Percentiles rank a stretch among this genome's conserved stretches.
These are phyloP conservation scores for Talpa occidentalis DNA, from an alignment of 2,113 vertebrate species.

Conservation along the genomic window DNA sequence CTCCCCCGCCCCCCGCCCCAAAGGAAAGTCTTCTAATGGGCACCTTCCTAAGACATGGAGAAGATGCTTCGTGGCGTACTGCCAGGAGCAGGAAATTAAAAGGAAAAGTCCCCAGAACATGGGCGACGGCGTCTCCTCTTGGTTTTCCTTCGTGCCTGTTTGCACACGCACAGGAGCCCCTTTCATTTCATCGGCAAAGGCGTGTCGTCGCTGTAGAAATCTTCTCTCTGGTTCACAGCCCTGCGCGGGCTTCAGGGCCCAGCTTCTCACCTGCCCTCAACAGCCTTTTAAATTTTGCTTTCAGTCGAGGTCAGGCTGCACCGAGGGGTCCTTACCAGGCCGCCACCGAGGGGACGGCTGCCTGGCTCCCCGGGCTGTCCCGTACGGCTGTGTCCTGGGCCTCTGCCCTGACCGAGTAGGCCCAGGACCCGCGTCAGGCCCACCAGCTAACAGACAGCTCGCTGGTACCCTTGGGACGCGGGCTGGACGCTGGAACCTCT, in stretches of 20 bases:
- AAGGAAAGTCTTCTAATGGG: no score
- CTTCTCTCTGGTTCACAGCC: no score
- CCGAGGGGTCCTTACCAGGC: no score
- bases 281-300: background rate
- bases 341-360: no score
- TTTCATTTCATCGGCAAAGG: background rate
- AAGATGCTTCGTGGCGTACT: background rate
- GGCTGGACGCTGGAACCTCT: background rate
- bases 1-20: no score
- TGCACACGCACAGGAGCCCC: accelerated
- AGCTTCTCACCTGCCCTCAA: no score
- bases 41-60: no score
- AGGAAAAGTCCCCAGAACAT: accelerated
- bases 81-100: background rate
- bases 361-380: no score
- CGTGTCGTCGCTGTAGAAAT: accelerated
- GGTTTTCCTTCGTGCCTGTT: background rate
- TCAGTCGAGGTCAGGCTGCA: no score
- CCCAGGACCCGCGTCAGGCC: accelerated
- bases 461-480: accelerated
- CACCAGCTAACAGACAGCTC: no score
- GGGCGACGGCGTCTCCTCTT: accelerated
- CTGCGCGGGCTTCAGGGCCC: no score
- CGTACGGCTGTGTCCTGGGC: no score
- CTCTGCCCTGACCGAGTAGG: accelerated